Percentiles rank a stretch among this genome's conserved stretches.
These are phyloP conservation scores for Crotalus tigris DNA, from an alignment of 2,113 vertebrate genomes.

Conservation along the genomic window DNA sequence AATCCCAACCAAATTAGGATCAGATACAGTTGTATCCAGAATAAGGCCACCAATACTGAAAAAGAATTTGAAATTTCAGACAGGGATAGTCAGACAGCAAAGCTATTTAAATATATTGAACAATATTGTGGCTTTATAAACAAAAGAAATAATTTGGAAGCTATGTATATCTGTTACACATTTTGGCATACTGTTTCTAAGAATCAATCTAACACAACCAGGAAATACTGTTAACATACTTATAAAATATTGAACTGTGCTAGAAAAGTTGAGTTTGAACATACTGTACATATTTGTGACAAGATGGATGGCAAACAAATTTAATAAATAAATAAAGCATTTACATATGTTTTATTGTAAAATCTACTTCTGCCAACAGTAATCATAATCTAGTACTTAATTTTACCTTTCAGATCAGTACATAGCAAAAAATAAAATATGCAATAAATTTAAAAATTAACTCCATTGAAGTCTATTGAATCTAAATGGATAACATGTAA, in stretches of 20 bases:
- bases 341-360: not conserved
- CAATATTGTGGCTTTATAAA: not conserved
- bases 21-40: slow-evolving; percentile 95
- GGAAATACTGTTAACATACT: not conserved
- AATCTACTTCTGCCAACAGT: not conserved
- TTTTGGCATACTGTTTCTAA: not conserved
- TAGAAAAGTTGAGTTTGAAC: not conserved
- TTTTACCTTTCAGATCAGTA: not conserved
- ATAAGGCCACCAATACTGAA: slow-evolving; percentile 96
- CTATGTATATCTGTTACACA: not conserved
- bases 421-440: not conserved
- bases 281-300: not conserved
- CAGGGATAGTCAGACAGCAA: not conserved
- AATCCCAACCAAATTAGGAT: slow-evolving; percentile 93
- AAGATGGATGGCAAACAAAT: not conserved
- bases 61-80: slow-evolving; percentile 48
- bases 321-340: not conserved
- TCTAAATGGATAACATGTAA: not conserved
- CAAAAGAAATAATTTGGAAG: not conserved
- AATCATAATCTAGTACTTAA: not conserved
- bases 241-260: not conserved
- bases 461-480: not conserved
- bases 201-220: not conserved
- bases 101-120: not conserved
- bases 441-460: not conserved